Percentiles rank a stretch among this genome's conserved stretches.
Evolutionary conservation across 1,140 invertebrate species (phyloP).

Genomic region (Drosophila tsacasi): DNA sequence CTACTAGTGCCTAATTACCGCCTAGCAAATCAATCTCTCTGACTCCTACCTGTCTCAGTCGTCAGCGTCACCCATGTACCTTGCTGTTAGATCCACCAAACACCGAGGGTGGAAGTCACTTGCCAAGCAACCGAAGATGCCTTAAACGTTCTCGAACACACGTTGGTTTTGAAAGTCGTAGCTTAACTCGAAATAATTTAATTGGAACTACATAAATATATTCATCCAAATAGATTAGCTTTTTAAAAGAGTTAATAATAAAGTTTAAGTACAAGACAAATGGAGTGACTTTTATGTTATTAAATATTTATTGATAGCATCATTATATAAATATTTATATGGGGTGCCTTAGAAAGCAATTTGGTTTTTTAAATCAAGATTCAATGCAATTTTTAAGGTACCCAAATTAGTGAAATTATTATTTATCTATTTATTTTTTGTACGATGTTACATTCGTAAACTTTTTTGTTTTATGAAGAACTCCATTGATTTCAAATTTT

Average conservation of each 20-base stretch:
- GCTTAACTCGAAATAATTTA: not conserved
- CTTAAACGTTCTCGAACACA: constrained; percentile 24
- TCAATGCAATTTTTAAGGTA: too few species aligned
- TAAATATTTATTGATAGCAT: not conserved
- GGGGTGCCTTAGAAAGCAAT: too few species aligned
- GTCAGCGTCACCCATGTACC: constrained; percentile 70
- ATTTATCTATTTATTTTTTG: too few species aligned
- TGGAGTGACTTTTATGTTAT: not conserved
- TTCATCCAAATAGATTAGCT: not conserved
- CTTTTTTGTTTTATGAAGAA: too few species aligned
- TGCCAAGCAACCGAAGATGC: constrained; percentile 64
- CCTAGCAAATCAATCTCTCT: constrained; percentile 28
- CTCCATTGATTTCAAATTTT: too few species aligned
- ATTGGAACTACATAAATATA: not conserved
- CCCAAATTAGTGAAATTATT: too few species aligned
- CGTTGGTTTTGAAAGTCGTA: constrained; percentile 22
- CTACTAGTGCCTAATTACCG: constrained; percentile 50
- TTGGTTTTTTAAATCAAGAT: too few species aligned
- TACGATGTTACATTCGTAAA: too few species aligned
- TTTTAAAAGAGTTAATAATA: constrained; percentile 9
- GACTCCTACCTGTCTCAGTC: constrained; percentile 37
- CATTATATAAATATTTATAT: too few species aligned
- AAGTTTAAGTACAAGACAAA: constrained; percentile 4
- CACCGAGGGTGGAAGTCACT: constrained; percentile 37
- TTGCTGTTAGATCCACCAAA: constrained; percentile 27